phyloP scores from a whole-genome alignment of 1,140 invertebrate genomes.

The Pogonus chalceus region DNA sequence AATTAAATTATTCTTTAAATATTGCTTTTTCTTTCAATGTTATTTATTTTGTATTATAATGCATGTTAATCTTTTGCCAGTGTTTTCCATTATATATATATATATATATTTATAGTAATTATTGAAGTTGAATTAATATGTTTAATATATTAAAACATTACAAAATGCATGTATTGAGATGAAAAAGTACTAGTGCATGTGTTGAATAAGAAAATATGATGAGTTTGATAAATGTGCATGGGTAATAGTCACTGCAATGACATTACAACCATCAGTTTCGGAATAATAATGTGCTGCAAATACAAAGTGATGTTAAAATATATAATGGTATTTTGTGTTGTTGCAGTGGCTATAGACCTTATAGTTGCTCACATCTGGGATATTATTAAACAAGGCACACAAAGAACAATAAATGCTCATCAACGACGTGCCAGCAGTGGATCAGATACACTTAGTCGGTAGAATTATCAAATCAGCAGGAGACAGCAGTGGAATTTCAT shows the following conservation, averaged over 20 bases:
- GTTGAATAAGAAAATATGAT: no score
- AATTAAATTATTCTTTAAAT: no score
- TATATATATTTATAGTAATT: no score
- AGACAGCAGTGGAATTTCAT: no score
- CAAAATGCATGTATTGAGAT: no score
- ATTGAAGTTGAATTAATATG: no score
- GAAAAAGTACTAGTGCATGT: no score
- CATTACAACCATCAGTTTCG: slow-evolving; percentile 3
- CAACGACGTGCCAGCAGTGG: slow-evolving; percentile 36
- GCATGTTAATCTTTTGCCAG: no score
- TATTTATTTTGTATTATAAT: no score
- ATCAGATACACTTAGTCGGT: slow-evolving; percentile 45
- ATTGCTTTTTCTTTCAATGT: no score
- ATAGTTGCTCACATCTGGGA: slow-evolving; percentile 98
- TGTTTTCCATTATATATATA: no score
- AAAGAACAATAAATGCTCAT: slow-evolving; percentile 40
- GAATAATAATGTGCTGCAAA: slow-evolving; percentile 10
- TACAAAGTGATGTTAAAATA: background rate
- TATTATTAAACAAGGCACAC: slow-evolving; percentile 62
- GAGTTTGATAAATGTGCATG: slow-evolving; percentile 9
- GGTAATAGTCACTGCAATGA: slow-evolving; percentile 30
- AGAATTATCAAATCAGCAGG: slow-evolving; percentile 20
- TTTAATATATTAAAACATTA: no score
- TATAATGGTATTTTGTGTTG: slow-evolving; percentile 40
- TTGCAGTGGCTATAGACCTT: slow-evolving; percentile 97